Conservation (phyloP, 2,797 vertebrate species). For the Notamacropus eugenii region DNA sequence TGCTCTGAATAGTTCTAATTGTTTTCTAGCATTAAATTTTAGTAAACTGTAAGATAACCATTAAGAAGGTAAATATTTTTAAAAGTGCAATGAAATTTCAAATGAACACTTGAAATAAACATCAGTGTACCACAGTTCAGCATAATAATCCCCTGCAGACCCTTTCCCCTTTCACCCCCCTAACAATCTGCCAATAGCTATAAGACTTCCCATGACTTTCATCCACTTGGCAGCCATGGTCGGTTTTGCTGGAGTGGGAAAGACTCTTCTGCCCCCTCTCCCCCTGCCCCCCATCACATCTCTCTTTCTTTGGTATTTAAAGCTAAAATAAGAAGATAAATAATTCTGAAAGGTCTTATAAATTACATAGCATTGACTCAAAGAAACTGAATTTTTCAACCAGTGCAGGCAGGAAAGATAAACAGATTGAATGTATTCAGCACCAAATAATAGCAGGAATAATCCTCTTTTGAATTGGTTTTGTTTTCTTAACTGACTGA, state of each 20-base stretch:
- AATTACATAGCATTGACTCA: neutral
- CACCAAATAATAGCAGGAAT: conserved; percentile 71
- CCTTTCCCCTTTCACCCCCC: neutral
- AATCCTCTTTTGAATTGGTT: conserved; percentile 57
- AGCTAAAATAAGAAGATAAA: conserved; percentile 44
- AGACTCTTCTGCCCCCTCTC: neutral
- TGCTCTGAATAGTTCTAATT: neutral
- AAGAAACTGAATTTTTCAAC: conserved; percentile 48
- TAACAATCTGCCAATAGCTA: neutral
- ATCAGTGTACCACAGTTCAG: conserved; percentile 21
- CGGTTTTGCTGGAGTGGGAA: neutral
- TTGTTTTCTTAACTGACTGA: conserved; percentile 60
- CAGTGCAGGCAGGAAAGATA: conserved; percentile 10
- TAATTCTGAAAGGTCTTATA: conserved; percentile 31
- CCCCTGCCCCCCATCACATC: neutral
- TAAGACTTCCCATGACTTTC: neutral
- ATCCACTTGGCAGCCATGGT: neutral
- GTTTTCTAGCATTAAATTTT: neutral
- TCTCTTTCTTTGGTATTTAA: conserved; percentile 52
- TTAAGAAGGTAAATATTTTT: neutral
- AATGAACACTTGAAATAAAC: conserved; percentile 18
- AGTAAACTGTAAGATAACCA: neutral
- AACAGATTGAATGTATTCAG: conserved; percentile 60
- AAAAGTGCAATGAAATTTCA: conserved; percentile 1
- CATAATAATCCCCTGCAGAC: neutral